Evolutionary conservation across 2,888 invertebrate genomes (phyloP).

Genomic region (Neoitamus cyanurus): DNA sequence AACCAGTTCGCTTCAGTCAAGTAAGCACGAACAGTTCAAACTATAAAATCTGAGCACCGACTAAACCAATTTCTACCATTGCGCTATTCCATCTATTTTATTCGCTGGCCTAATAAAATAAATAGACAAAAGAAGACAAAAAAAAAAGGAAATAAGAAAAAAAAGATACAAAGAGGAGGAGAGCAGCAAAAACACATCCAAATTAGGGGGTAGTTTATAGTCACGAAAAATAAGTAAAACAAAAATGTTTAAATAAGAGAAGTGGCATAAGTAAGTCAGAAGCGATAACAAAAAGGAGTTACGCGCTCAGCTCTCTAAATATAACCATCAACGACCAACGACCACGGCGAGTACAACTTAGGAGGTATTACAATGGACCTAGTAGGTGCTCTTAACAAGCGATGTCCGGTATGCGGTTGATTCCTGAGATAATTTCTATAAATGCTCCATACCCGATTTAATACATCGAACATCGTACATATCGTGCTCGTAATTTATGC

Average conservation of each 20-base stretch:
- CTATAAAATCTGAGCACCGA: not conserved
- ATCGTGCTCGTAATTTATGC: not conserved
- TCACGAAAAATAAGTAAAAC: not conserved
- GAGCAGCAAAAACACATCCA: no score
- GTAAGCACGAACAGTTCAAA: not conserved
- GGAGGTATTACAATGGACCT: not conserved
- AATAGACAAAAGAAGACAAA: not conserved
- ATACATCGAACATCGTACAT: no score
- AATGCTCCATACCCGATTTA: not conserved
- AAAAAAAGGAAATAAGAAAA: not conserved
- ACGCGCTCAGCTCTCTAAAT: not conserved
- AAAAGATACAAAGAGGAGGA: not conserved
- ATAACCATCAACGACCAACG: not conserved
- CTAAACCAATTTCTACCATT: not conserved
- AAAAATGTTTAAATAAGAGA: not conserved
- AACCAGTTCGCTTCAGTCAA: no score
- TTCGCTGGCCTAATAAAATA: not conserved
- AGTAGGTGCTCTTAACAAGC: conserved; percentile 43
- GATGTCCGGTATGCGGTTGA: conserved; percentile 46
- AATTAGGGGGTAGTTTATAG: not conserved
- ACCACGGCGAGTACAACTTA: not conserved
- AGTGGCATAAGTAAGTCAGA: not conserved
- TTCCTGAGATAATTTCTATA: not conserved
- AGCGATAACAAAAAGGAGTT: not conserved
- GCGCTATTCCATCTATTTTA: not conserved